Evolutionary conservation across 2,888 invertebrate genomes (phyloP).

Genomic region (Caenorhabditis becei): DNA sequence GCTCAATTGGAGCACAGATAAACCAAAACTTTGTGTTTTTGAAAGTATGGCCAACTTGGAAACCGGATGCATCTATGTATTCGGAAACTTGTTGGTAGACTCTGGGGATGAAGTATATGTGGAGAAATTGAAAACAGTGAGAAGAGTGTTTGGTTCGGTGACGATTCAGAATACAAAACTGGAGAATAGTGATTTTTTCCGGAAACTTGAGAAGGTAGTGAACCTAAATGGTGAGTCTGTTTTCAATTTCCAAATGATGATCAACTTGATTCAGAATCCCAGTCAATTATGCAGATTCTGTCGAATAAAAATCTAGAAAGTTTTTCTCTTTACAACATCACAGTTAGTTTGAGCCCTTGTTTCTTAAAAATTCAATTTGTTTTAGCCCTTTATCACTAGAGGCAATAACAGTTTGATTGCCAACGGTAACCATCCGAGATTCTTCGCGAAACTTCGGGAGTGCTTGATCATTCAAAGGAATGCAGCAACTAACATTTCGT

Average conservation of each 20-base stretch:
- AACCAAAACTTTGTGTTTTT: not conserved
- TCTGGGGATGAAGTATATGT: not conserved
- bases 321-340: no score
- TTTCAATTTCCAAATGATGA: no score
- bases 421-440: not conserved
- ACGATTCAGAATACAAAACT: not conserved
- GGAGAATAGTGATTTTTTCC: not conserved
- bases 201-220: not conserved
- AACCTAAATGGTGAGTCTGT: not conserved
- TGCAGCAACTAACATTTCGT: not conserved
- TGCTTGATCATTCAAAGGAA: not conserved
- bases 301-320: not conserved
- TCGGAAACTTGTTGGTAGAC: not conserved
- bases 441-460: not conserved
- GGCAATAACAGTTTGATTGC: not conserved
- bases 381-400: not conserved
- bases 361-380: no score
- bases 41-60: not conserved
- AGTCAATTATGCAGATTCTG: not conserved
- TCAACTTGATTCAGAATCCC: not conserved
- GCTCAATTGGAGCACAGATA: no score
- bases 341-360: no score
- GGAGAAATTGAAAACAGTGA: not conserved
- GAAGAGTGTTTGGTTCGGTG: not conserved
- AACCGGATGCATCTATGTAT: not conserved